phyloP scores from a whole-genome alignment of 1,140 invertebrate genomes.

The Sesamia nonagrioides region DNA sequence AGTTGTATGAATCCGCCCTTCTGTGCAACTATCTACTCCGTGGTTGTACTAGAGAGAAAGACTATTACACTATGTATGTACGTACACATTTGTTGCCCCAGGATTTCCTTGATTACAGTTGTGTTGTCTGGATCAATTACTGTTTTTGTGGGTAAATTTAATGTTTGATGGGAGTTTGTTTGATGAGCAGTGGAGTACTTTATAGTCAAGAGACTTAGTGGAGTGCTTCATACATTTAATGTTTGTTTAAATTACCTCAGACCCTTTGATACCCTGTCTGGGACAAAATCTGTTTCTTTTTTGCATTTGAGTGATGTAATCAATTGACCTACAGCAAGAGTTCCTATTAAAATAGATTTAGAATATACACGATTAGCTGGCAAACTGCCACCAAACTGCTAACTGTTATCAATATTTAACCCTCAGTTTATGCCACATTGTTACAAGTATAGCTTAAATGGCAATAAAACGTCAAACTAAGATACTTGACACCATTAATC shows the following conservation, averaged over 20 bases:
- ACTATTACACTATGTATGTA: constrained; percentile 41
- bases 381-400: constrained; percentile 15
- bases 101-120: constrained; percentile 29
- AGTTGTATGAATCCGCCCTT: background rate
- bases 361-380: constrained; percentile 13
- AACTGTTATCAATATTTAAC: constrained; percentile 33
- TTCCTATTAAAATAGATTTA: constrained; percentile 26
- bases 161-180: constrained; percentile 3
- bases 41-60: background rate
- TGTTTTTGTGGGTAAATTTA: constrained; percentile 2
- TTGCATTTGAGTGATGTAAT: too few relatives aligned
- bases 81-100: constrained; percentile 2
- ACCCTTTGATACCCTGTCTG: background rate
- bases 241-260: background rate
- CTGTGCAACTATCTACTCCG: background rate
- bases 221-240: background rate
- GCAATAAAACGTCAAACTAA: background rate
- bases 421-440: constrained; percentile 31
- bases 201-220: background rate
- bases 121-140: constrained; percentile 7
- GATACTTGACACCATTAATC: constrained; percentile 8
- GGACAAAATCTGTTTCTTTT: background rate
- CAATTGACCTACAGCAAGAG: constrained; percentile 6
- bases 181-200: background rate
- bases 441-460: constrained; percentile 26